Evolutionary conservation across 2,797 vertebrate genomes (phyloP).

Genomic region (Poecilia velifera): DNA sequence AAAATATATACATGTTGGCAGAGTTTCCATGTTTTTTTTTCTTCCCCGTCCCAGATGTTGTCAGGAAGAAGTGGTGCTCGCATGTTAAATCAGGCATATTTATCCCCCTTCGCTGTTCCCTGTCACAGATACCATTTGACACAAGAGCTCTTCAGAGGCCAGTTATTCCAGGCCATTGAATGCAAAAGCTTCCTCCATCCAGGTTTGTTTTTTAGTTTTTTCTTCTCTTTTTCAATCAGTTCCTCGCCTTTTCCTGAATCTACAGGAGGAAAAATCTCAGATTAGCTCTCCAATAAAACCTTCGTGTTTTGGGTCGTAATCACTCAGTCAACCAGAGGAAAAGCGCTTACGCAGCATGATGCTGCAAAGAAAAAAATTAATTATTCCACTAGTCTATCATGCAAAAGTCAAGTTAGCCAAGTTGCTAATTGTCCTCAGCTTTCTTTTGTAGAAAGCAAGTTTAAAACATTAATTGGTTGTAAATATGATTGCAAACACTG

Average conservation of each 20-base stretch:
- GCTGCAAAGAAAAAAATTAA: neutral
- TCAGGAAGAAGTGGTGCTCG: conserved; percentile 67
- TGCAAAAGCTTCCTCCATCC: conserved; percentile 71
- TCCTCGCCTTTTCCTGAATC: conserved; percentile 40
- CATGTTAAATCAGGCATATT: conserved; percentile 74
- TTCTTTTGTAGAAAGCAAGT: neutral
- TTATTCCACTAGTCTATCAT: neutral
- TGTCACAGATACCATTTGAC: conserved; percentile 79
- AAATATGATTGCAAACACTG: neutral
- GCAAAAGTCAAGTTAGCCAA: neutral
- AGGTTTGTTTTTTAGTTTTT: conserved; percentile 22
- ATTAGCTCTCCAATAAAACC: neutral
- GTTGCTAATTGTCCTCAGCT: neutral
- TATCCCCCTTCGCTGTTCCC: conserved; percentile 71
- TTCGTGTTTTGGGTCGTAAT: neutral
- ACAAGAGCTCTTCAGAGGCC: conserved; percentile 78
- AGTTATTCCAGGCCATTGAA: conserved; percentile 79
- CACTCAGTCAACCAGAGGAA: neutral
- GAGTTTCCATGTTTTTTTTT: conserved; percentile 34
- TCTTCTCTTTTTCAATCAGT: conserved; percentile 35
- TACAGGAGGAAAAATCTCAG: neutral
- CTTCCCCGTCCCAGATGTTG: conserved; percentile 62
- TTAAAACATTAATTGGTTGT: neutral
- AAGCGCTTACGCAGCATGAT: neutral
- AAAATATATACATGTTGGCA: neutral